Conservation (phyloP, 35 echinoderm and acorn worm species). For the Patiria miniata region DNA sequence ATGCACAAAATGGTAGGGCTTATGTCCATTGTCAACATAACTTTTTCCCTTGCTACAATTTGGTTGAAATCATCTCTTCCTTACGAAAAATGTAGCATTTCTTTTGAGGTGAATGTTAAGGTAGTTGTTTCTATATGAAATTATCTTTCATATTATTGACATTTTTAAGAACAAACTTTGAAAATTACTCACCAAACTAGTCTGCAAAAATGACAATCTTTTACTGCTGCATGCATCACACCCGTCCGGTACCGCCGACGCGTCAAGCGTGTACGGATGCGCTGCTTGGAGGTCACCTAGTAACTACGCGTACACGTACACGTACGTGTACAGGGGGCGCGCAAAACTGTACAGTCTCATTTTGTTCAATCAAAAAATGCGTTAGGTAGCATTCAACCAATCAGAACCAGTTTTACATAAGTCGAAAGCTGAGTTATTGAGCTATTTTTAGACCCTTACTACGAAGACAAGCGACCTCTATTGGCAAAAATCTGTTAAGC, state of each 20-base stretch:
- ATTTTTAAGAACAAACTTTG: background rate
- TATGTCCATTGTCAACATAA: too few species aligned
- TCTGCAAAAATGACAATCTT: background rate
- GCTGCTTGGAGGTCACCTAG: too few species aligned
- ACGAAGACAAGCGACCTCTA: background rate
- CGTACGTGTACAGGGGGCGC: too few species aligned
- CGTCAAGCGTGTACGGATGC: too few species aligned
- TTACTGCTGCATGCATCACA: background rate
- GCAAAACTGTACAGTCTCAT: background rate
- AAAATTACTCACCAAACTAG: background rate
- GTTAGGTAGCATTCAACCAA: background rate
- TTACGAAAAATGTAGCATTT: too few species aligned
- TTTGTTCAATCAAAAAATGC: background rate
- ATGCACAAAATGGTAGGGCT: too few species aligned
- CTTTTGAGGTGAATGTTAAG: too few species aligned
- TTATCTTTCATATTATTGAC: background rate
- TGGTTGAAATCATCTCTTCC: too few species aligned
- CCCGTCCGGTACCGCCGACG: too few species aligned
- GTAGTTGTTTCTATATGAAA: background rate
- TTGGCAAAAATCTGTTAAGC: background rate
- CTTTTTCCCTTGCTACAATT: too few species aligned
- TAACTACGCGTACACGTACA: background rate
- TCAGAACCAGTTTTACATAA: background rate
- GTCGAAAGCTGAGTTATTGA: background rate
- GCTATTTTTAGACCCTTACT: background rate